Evolutionary conservation across 2,888 invertebrate species (phyloP).

Genomic region (Hirtodrosophila alboralis): DNA sequence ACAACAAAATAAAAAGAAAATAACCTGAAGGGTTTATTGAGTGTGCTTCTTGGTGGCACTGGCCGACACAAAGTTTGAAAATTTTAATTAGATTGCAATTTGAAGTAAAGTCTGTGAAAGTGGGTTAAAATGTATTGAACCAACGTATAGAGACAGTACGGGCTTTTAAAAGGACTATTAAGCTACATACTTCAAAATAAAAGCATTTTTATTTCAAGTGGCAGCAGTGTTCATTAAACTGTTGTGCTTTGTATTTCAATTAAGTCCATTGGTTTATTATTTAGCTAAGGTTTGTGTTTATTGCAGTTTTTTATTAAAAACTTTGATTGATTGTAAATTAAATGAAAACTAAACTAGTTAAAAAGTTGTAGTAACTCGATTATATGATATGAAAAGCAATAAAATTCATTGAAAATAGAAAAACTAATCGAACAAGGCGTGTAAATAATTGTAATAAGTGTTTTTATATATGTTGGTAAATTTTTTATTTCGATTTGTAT

Average conservation of each 20-base stretch:
- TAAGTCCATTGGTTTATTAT: neutral
- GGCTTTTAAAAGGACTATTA: too few species aligned
- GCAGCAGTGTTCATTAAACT: slow-evolving; percentile 30
- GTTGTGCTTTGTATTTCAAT: slow-evolving; percentile 30
- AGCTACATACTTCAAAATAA: slow-evolving; percentile 1
- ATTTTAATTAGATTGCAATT: slow-evolving; percentile 70
- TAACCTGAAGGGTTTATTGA: slow-evolving; percentile 32
- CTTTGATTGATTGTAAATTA: slow-evolving; percentile 9
- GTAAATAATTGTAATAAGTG: too few species aligned
- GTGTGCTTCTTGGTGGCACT: slow-evolving; percentile 18
- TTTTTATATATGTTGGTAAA: too few species aligned
- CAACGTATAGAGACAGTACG: too few species aligned
- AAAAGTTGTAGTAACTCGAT: too few species aligned
- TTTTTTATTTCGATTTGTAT: too few species aligned
- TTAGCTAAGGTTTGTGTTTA: too few species aligned
- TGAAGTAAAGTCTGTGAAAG: slow-evolving; percentile 32
- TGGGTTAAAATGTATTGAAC: slow-evolving; percentile 8
- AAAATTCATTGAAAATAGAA: too few species aligned
- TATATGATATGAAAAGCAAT: too few species aligned
- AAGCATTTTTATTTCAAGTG: slow-evolving; percentile 34
- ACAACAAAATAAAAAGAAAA: slow-evolving; percentile 12
- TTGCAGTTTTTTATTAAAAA: too few species aligned
- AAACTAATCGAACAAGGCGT: too few species aligned
- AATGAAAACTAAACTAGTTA: too few species aligned
- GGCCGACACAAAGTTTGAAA: slow-evolving; percentile 40